Percentiles rank a stretch among this genome's conserved stretches.
Conservation (phyloP, 2,797 vertebrate genomes). For the Thalassophryne amazonica region DNA sequence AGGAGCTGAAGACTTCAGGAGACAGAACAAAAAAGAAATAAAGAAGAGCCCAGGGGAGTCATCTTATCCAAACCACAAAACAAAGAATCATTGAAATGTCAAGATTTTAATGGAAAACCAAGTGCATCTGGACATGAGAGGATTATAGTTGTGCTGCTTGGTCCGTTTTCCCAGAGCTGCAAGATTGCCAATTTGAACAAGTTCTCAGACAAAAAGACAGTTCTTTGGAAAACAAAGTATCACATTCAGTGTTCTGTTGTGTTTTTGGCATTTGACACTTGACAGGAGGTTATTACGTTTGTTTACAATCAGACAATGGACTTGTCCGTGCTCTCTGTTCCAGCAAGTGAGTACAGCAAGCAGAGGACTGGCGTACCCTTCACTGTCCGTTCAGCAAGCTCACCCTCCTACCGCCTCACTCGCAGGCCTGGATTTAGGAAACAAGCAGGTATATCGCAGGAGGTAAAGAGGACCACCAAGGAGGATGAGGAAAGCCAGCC, state of each 20-base stretch:
- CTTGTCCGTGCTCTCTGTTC: slow-evolving; percentile 43
- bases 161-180: neutral
- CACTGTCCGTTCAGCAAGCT: slow-evolving; percentile 69
- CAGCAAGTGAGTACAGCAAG: slow-evolving; percentile 26
- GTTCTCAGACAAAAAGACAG: slow-evolving; percentile 16
- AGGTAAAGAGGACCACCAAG: neutral
- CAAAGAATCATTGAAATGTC: neutral
- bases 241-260: slow-evolving; percentile 38
- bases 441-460: neutral
- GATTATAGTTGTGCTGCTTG: neutral
- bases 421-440: slow-evolving; percentile 36
- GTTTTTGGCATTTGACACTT: slow-evolving; percentile 53
- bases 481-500: neutral
- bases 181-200: slow-evolving; percentile 2
- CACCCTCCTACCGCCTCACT: slow-evolving; percentile 41
- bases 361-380: slow-evolving; percentile 38
- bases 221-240: slow-evolving; percentile 35
- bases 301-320: slow-evolving; percentile 68
- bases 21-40: slow-evolving; percentile 8
- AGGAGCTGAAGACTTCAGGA: slow-evolving; percentile 8
- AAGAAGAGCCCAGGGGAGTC: slow-evolving; percentile 12
- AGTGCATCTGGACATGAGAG: neutral
- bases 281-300: slow-evolving; percentile 46
- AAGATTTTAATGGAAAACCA: slow-evolving; percentile 1
- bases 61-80: neutral